These are phyloP conservation scores for Saxidomus purpurata DNA, from an alignment of 1,140 invertebrate genomes.

Conservation along the genomic window DNA sequence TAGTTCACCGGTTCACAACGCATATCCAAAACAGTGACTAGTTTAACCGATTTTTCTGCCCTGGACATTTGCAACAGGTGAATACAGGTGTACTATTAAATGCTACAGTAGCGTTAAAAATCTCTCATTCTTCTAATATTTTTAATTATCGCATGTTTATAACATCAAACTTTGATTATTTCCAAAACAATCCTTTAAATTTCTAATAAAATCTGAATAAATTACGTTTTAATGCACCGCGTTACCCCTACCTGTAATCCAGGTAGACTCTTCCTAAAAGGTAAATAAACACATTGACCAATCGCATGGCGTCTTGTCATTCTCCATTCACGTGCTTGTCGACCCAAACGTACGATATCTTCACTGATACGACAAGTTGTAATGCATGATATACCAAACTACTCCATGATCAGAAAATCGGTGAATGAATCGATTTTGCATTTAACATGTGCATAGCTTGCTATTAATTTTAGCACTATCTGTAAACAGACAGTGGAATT, in stretches of 20 bases:
- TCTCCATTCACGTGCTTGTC: constrained; percentile 40
- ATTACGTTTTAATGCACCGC: too few relatives aligned
- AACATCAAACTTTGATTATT: too few relatives aligned
- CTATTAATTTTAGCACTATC: not conserved
- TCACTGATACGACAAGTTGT: not conserved
- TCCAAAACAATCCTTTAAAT: too few relatives aligned
- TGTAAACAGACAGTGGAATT: not conserved
- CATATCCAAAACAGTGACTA: too few relatives aligned
- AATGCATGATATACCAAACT: not conserved
- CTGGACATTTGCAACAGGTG: too few relatives aligned
- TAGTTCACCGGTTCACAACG: too few relatives aligned
- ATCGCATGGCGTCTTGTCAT: not conserved
- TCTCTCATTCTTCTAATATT: too few relatives aligned
- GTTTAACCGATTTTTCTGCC: too few relatives aligned
- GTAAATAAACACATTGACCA: constrained; percentile 18
- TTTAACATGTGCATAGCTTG: not conserved
- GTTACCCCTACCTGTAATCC: not conserved
- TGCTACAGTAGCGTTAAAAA: too few relatives aligned
- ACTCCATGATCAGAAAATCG: not conserved
- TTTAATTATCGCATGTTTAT: too few relatives aligned
- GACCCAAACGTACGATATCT: not conserved
- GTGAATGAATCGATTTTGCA: constrained; percentile 25
- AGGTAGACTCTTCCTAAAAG: constrained; percentile 27
- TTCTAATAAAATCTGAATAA: too few relatives aligned
- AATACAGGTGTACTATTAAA: too few relatives aligned